phyloP scores from a whole-genome alignment of 1,140 invertebrate species.

The Cotesia chilonis region DNA sequence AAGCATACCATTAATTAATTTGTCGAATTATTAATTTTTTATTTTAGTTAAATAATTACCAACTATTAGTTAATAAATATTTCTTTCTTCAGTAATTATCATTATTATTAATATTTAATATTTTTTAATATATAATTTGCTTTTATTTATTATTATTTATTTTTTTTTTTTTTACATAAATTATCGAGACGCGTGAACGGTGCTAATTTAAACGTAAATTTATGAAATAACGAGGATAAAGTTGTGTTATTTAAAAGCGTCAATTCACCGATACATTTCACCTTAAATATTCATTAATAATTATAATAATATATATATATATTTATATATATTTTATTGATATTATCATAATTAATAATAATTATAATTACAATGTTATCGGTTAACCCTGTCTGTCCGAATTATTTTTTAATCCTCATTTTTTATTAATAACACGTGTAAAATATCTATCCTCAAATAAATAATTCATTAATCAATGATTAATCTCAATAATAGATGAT shows the following conservation, averaged over 20 bases:
- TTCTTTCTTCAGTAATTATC: not conserved
- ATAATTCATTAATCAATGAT: constrained; percentile 10
- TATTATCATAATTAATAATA: constrained; percentile 3
- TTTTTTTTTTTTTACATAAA: not conserved
- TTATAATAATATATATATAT: not conserved
- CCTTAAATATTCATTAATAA: no score
- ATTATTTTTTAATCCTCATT: constrained; percentile 24
- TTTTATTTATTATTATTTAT: not conserved
- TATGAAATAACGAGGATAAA: not conserved
- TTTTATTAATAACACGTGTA: not conserved
- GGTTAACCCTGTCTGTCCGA: constrained; percentile 41
- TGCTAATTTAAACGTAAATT: not conserved
- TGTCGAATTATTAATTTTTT: not conserved
- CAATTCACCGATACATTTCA: constrained; percentile 10
- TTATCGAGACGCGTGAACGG: constrained; percentile 4
- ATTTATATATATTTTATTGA: not conserved
- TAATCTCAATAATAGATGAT: no score
- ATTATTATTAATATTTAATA: not conserved
- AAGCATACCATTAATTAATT: not conserved
- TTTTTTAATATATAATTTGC: not conserved
- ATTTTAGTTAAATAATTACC: no score
- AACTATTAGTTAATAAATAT: not conserved
- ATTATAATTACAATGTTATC: constrained; percentile 10
- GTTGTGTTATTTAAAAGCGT: constrained; percentile 20
- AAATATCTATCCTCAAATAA: not conserved